phyloP scores from a whole-genome alignment of 2,888 invertebrate species.

The Anarsia innoxiella region DNA sequence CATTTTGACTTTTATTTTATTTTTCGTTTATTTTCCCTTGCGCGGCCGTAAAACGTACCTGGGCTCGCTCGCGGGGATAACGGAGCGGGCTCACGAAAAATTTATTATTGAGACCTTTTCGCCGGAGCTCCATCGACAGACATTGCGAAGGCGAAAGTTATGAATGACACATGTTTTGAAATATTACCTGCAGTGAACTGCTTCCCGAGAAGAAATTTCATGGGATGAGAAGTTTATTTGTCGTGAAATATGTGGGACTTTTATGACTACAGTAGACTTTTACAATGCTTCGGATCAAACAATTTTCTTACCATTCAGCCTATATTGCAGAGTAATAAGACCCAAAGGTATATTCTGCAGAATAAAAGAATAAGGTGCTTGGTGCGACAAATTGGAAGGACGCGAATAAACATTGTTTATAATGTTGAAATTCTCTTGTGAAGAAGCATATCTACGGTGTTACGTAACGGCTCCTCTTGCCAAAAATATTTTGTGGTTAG shows the following conservation, averaged over 20 bases:
- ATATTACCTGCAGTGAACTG: constrained; percentile 73
- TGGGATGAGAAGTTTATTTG: constrained; percentile 73
- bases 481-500: too few species aligned
- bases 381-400: constrained; percentile 63
- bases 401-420: constrained; percentile 59
- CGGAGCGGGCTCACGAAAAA: constrained; percentile 70
- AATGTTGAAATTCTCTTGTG: too few species aligned
- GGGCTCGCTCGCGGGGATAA: constrained; percentile 68
- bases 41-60: constrained; percentile 73
- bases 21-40: constrained; percentile 74
- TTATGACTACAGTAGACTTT: constrained; percentile 63
- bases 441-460: too few species aligned
- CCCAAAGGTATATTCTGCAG: constrained; percentile 43
- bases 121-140: constrained; percentile 71
- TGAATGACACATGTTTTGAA: constrained; percentile 76
- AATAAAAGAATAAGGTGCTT: constrained; percentile 58
- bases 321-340: constrained; percentile 58
- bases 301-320: constrained; percentile 58
- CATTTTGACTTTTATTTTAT: constrained; percentile 75
- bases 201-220: constrained; percentile 64
- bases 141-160: constrained; percentile 74
- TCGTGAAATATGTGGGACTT: constrained; percentile 73
- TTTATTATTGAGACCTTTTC: constrained; percentile 75
- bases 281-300: constrained; percentile 66
- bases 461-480: too few species aligned